Evolutionary conservation across 2,888 invertebrate genomes (phyloP).

Genomic region (Watsonalla cultraria): DNA sequence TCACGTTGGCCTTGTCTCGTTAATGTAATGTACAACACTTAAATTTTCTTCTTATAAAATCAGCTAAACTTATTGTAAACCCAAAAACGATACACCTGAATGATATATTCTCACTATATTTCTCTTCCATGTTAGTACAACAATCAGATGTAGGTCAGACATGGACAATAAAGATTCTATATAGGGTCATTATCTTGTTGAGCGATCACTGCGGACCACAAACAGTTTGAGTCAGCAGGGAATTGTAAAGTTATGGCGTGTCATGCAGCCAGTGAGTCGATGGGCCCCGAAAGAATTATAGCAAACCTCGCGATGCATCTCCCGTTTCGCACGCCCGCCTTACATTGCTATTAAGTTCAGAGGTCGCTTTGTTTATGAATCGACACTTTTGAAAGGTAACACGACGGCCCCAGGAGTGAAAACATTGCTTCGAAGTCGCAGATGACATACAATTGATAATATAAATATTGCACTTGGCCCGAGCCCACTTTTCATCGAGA

Average conservation of each 20-base stretch:
- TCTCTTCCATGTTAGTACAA: conserved; percentile 49
- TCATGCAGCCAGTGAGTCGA: conserved; percentile 57
- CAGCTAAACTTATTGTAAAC: conserved; percentile 9
- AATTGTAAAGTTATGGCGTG: conserved; percentile 51
- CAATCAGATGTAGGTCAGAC: conserved; percentile 58
- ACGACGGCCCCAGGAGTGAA: conserved; percentile 65
- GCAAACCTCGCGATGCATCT: conserved; percentile 68
- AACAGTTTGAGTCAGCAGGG: conserved; percentile 49
- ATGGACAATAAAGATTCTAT: conserved; percentile 51
- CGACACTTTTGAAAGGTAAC: conserved; percentile 75
- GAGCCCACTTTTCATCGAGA: conserved; percentile 46
- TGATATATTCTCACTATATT: conserved; percentile 39
- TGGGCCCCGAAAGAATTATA: conserved; percentile 68
- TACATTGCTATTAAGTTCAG: conserved; percentile 76
- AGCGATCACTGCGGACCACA: conserved; percentile 49
- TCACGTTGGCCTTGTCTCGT: conserved; percentile 50
- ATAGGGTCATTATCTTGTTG: conserved; percentile 51
- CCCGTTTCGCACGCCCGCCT: conserved; percentile 74
- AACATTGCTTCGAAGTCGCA: conserved; percentile 59
- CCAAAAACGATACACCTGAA: conserved; percentile 13
- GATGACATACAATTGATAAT: conserved; percentile 76
- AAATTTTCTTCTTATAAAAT: conserved; percentile 6
- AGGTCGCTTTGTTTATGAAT: conserved; percentile 76
- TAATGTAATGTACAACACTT: conserved; percentile 12
- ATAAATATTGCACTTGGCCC: conserved; percentile 65